Base-by-base conservation (phyloP, 1,140 invertebrate species). In the Caligus rogercresseyi region DNA sequence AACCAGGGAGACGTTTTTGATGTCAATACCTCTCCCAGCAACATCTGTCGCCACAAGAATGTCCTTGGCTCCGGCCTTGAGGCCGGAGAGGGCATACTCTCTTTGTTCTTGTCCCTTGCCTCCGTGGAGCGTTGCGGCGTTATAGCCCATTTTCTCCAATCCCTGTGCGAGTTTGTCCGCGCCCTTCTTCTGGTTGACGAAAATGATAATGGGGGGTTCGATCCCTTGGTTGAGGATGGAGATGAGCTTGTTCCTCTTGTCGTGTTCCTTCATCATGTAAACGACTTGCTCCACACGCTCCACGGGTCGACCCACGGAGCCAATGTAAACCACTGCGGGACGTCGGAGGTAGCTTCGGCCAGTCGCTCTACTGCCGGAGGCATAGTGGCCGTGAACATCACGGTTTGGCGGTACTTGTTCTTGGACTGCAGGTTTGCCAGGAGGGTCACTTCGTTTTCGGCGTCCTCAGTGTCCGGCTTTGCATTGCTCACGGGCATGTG, bases 321-420 rank as follows among this genome's bases (percentile, higher is more conserved):
- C 95, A 68, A 98, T 98, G 70, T 98, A 97, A 0, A 99, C 96
- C 3, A 96, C 86, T 11, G 94, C 91, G 1, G 96, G 96, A 70
- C 96, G 78, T 63, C 96, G 78, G 4, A 99, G 74, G 76, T 98
- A 99, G 25, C 85, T 90, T 67, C 92, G 0, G 96, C 96, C 54
- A 99, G 75, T 67, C 95, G 78, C 76, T 99, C 96, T 1, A 99
- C 92, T 4, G 93, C 87, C 1, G 95, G 83, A 4, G 93, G 93
- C 96, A 99, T 99, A 68, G 96, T 99, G 16, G 96, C 96, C 52
- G 96, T 99, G 75, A 99, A 99, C 96, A 99, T 99, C 65, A 99
- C 95, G 70, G 95, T 99, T 84, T 86, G 70, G 73, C 96, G 78
- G 71, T 88, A 99, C 73, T 99, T 98, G 71, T 97, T 90, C 71